Base-by-base conservation (phyloP, 2,888 invertebrate genomes). In the Digitonthophagus gazella region DNA sequence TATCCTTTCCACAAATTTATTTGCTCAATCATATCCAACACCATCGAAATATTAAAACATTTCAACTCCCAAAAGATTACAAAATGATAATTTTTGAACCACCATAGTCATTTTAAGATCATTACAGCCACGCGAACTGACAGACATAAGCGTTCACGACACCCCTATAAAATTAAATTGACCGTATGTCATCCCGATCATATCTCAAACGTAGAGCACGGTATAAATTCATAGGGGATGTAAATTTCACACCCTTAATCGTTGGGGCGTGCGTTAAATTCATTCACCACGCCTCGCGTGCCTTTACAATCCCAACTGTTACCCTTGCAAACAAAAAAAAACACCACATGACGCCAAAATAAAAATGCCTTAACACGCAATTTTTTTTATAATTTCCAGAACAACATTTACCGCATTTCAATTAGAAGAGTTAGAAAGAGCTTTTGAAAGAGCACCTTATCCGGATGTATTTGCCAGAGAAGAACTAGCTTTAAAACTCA, bases 401-500 rank as follows among this genome's bases (percentile, higher is more conserved):
- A 97, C 97, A 1, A 97, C 97, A 3, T 97, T 97, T 79, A 97
- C 97, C 3, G 95, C 96, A 0, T 96, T 94, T 80, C 97, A 97
- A 81, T 84, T 97, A 71, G 96, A 97, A 80, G 96, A 97, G 78
- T 82, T 97, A 77, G 97, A 97, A 80, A 86, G 95, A 61, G 97
- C 97, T 0, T 97, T 97, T 79, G 96, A 97, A 80, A 87, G 96
- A 44, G 97, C 97, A 0, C 97, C 97, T 0, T 97, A 97, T 79
- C 97, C 97, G 0, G 97, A 97, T 81, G 96, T 97, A 0, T 97
- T 97, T 79, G 97, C 97, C 1, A 86, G 97, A 69, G 97, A 97
- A 81, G 97, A 97, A 80, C 84, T 97, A 69, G 97, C 97, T 65
- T 86, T 96, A 58, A 95, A 96, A 81, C 86, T 97, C 67, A 93